A percentile compares a stretch with the other conserved stretches of the same genome.
Evolutionary conservation across 2,113 vertebrate species (phyloP).

Genomic region (Herpetotheres cachinnans): DNA sequence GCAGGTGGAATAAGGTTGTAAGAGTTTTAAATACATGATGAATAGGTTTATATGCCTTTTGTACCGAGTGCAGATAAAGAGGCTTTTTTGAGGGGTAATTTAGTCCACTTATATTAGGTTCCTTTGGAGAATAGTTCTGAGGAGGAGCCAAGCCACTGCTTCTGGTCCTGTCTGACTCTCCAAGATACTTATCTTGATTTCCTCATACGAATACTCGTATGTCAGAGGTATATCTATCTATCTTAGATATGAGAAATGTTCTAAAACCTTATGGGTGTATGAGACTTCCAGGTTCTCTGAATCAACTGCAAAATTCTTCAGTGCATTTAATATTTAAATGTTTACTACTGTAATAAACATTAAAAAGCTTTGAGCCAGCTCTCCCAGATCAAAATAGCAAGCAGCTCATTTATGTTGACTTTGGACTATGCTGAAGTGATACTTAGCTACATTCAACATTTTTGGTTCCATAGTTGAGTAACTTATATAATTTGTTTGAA

Average conservation of each 20-base stretch:
- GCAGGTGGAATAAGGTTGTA: not conserved
- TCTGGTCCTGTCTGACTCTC: not conserved
- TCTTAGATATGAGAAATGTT: not conserved
- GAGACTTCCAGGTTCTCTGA: not conserved
- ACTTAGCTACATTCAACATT: not conserved
- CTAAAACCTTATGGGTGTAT: not conserved
- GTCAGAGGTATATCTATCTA: not conserved
- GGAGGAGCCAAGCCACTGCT: not conserved
- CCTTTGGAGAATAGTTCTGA: not conserved
- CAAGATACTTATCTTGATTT: not conserved
- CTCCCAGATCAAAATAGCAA: not conserved
- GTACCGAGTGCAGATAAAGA: not conserved
- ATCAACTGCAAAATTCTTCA: not conserved
- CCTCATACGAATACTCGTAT: not conserved
- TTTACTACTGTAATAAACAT: not conserved
- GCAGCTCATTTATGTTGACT: not conserved
- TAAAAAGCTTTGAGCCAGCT: not conserved
- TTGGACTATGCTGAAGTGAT: not conserved
- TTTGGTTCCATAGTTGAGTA: not conserved
- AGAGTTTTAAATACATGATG: not conserved
- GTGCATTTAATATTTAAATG: not conserved
- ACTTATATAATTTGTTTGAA: not conserved
- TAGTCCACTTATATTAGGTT: not conserved
- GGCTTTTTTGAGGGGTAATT: not conserved
- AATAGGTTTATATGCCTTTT: not conserved